Percentiles rank a stretch among this genome's conserved stretches.
Conservation (phyloP, 2,888 invertebrate species). For the Campoplex capitator region DNA sequence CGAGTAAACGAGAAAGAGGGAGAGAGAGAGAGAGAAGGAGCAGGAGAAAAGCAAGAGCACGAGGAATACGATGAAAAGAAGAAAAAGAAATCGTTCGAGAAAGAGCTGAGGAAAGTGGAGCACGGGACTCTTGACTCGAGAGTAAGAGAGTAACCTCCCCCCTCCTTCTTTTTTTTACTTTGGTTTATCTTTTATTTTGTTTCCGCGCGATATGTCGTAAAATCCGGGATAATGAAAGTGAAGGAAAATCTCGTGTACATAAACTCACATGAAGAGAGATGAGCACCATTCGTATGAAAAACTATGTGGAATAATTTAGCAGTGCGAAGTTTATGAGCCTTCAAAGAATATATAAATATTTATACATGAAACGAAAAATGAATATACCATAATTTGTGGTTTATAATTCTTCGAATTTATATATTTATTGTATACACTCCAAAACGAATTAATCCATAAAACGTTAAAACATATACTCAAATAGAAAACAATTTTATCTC, state of each 20-base stretch:
- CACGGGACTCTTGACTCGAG: conserved; percentile 54
- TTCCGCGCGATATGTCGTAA: conserved; percentile 43
- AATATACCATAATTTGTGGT: background rate
- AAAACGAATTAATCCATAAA: background rate
- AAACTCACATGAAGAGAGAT: background rate
- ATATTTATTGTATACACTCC: background rate
- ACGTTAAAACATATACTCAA: background rate
- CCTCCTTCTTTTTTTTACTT: conserved; percentile 23
- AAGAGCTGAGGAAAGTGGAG: conserved; percentile 70
- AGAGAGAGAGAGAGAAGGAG: conserved; percentile 20
- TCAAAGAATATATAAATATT: conserved; percentile 26
- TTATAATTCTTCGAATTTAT: background rate
- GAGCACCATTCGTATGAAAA: conserved; percentile 3
- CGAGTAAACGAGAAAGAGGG: conserved; percentile 29
- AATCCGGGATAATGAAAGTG: conserved; percentile 61
- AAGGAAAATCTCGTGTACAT: conserved; percentile 59
- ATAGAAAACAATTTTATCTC: background rate
- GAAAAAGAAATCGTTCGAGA: conserved; percentile 62
- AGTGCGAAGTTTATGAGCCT: conserved; percentile 9
- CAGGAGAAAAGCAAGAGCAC: conserved; percentile 46
- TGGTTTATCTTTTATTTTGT: conserved; percentile 58
- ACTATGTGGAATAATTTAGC: conserved; percentile 25
- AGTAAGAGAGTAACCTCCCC: conserved; percentile 43
- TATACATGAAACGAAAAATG: background rate
- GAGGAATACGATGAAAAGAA: conserved; percentile 57